phyloP scores from a whole-genome alignment of 2,888 invertebrate genomes.

The Nymphalis polychloros region DNA sequence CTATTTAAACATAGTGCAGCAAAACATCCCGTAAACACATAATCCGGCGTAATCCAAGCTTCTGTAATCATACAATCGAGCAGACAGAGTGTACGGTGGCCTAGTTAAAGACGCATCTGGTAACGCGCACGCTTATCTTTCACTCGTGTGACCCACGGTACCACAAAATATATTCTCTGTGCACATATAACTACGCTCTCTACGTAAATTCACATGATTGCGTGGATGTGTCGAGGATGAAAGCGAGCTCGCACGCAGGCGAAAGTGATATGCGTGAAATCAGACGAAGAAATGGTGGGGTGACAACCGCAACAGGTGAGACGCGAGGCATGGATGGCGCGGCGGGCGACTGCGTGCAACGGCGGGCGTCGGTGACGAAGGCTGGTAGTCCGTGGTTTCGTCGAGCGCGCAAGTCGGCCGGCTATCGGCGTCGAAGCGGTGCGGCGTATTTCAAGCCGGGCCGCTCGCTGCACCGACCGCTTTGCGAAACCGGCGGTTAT shows the following conservation, averaged over 20 bases:
- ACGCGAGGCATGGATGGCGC: constrained; percentile 57
- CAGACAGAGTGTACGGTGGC: constrained; percentile 65
- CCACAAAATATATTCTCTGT: constrained; percentile 8
- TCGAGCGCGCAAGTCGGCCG: constrained; percentile 28
- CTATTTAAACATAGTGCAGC: constrained; percentile 7
- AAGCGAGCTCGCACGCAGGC: constrained; percentile 64
- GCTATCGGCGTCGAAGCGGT: constrained; percentile 64
- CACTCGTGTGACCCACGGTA: constrained; percentile 32
- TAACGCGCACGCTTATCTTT: constrained; percentile 40
- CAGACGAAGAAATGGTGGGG: constrained; percentile 61
- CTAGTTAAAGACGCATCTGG: constrained; percentile 70
- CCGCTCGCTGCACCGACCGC: constrained; percentile 73
- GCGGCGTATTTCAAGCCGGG: constrained; percentile 77
- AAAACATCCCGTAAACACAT: not conserved
- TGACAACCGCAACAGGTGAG: constrained; percentile 51
- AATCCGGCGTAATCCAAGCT: not conserved
- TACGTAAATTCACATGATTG: constrained; percentile 46
- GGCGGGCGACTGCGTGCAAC: constrained; percentile 43
- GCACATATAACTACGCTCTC: constrained; percentile 28
- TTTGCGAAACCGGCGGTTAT: constrained; percentile 81
- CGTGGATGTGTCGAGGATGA: constrained; percentile 62
- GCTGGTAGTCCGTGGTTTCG: constrained; percentile 52
- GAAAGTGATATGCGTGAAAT: constrained; percentile 77
- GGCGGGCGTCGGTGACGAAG: constrained; percentile 43
- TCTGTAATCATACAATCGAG: constrained; percentile 5